These are phyloP conservation scores for Crossocerus cetratus DNA, from an alignment of 2,888 invertebrate genomes.

Conservation along the genomic window DNA sequence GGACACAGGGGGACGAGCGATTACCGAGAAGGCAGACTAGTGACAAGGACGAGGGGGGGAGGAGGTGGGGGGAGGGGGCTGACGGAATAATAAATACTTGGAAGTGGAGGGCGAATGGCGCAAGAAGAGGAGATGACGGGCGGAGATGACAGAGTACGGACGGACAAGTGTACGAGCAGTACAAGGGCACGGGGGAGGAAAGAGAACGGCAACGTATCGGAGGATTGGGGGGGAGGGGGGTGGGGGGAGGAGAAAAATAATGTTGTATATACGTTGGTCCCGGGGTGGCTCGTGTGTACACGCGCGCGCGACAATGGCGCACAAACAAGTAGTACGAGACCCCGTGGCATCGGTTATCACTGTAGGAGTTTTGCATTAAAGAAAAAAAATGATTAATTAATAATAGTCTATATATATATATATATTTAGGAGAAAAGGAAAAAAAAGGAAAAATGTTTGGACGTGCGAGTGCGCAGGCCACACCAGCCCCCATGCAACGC, in stretches of 20 bases:
- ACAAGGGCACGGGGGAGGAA: conserved; percentile 38
- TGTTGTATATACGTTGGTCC: conserved; percentile 76
- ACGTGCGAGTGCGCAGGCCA: conserved; percentile 71
- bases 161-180: conserved; percentile 17
- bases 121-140: conserved; percentile 36
- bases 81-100: conserved; percentile 49
- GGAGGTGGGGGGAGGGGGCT: too few species aligned
- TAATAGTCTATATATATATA: conserved; percentile 64
- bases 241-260: conserved; percentile 52
- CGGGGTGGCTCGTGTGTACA: conserved; percentile 73
- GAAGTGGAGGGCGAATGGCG: conserved; percentile 21
- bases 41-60: too few species aligned
- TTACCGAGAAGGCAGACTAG: conserved; percentile 48
- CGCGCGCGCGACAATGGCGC: conserved; percentile 72
- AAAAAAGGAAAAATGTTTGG: conserved; percentile 62
- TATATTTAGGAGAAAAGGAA: conserved; percentile 62
- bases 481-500: conserved; percentile 66
- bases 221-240: conserved; percentile 35
- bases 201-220: conserved; percentile 34
- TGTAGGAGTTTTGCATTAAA: conserved; percentile 75
- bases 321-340: conserved; percentile 64
- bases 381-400: conserved; percentile 67
- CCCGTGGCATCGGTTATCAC: conserved; percentile 72
- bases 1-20: conserved; percentile 44
- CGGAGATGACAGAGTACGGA: conserved; percentile 35